Conservation (phyloP, 2,888 invertebrate species). For the Villa cingulata region DNA sequence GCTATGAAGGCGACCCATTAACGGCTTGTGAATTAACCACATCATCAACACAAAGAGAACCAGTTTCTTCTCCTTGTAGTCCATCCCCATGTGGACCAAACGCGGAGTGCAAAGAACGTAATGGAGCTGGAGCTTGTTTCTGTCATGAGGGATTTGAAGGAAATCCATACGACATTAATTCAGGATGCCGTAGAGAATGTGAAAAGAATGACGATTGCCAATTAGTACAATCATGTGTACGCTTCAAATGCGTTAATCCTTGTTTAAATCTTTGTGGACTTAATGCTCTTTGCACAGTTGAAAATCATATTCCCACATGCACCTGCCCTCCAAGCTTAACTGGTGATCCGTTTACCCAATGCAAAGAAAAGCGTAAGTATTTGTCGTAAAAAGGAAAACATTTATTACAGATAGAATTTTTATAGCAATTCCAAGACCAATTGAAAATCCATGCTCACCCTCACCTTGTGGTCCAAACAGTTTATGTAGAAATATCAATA, state of each 20-base stretch:
- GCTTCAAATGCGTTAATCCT: conserved; percentile 73
- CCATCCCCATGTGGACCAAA: conserved; percentile 78
- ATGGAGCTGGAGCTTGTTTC: conserved; percentile 73
- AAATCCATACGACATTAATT: conserved; percentile 58
- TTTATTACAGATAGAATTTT: not conserved
- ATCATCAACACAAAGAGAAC: conserved; percentile 47
- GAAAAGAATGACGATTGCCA: conserved; percentile 64
- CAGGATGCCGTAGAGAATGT: conserved; percentile 60
- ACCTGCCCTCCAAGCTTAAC: conserved; percentile 60
- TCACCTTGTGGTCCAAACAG: conserved; percentile 82
- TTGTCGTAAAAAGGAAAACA: not conserved
- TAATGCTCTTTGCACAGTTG: conserved; percentile 63
- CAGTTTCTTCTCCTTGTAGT: conserved; percentile 58
- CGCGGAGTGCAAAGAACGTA: conserved; percentile 68
- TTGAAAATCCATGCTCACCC: conserved; percentile 60
- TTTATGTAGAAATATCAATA: conserved; percentile 64
- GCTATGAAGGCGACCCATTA: conserved; percentile 67
- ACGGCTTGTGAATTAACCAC: conserved; percentile 38
- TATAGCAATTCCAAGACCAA: conserved; percentile 21
- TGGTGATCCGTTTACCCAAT: conserved; percentile 72
- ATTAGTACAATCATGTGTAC: conserved; percentile 58
- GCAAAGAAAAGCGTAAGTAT: conserved; percentile 41
- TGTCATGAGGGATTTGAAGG: conserved; percentile 68
- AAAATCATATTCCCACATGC: conserved; percentile 66
- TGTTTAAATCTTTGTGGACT: conserved; percentile 73